phyloP scores from a whole-genome alignment of 2,888 invertebrate species.

The Epirrhoe alternata region DNA sequence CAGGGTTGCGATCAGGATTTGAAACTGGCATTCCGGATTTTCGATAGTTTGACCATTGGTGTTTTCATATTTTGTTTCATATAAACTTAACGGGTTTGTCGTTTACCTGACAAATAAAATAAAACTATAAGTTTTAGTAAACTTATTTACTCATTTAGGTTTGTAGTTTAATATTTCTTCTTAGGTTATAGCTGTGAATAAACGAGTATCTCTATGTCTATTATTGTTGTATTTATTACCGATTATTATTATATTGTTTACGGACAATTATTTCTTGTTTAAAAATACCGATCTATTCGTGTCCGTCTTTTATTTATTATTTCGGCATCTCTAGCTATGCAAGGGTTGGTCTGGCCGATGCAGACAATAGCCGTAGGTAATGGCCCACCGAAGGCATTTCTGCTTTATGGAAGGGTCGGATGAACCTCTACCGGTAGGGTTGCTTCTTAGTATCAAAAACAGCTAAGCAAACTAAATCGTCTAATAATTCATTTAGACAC shows the following conservation, averaged over 20 bases:
- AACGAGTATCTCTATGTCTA: no score
- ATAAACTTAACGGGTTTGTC: neutral
- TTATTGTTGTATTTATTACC: no score
- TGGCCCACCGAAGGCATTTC: constrained; percentile 73
- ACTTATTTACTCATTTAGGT: no score
- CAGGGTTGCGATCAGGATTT: constrained; percentile 1
- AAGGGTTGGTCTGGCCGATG: constrained; percentile 75
- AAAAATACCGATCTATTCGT: no score
- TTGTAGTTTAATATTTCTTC: no score
- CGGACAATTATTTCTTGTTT: no score
- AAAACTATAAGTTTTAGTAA: no score
- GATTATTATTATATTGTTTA: no score
- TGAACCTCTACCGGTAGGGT: constrained; percentile 48
- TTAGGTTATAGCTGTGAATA: no score
- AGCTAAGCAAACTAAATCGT: constrained; percentile 3
- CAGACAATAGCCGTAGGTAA: constrained; percentile 77
- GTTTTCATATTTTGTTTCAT: neutral
- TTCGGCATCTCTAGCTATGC: constrained; percentile 45
- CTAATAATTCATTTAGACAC: neutral
- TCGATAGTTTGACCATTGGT: neutral
- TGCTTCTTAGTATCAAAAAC: constrained; percentile 11
- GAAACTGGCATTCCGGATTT: constrained; percentile 10
- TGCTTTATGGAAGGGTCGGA: constrained; percentile 75
- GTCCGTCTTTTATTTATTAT: constrained; percentile 6
- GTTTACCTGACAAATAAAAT: no score